Evolutionary conservation across 2,113 vertebrate genomes (phyloP).

Genomic region (Chloropsis cyanopogon): DNA sequence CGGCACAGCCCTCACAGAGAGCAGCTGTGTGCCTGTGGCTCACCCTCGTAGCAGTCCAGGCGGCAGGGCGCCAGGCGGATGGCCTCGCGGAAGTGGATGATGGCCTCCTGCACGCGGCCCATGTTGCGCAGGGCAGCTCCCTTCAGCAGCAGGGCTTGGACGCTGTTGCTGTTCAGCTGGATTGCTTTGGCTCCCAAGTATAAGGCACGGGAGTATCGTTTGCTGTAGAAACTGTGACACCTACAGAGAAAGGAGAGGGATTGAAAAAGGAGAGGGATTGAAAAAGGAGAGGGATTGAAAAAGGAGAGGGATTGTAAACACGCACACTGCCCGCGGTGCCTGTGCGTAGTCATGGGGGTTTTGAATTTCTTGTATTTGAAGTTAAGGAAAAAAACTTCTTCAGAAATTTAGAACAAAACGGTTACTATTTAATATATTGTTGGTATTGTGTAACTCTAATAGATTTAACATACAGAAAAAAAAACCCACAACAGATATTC

Average conservation of each 20-base stretch:
- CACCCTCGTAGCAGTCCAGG: slow-evolving; percentile 96
- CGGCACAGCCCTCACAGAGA: rapidly evolving
- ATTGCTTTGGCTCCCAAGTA: slow-evolving; percentile 98
- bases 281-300: not conserved
- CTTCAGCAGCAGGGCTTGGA: slow-evolving; percentile 93
- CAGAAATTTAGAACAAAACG: not conserved
- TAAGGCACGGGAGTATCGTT: slow-evolving; percentile 93
- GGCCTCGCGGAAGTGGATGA: slow-evolving; percentile 96
- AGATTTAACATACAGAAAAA: not conserved
- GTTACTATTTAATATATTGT: not conserved
- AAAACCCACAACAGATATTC: rapidly evolving
- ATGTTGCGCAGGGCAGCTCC: slow-evolving; percentile 94
- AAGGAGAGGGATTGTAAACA: not conserved
- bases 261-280: no score
- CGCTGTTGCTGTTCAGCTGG: slow-evolving; percentile 96
- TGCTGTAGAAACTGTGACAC: slow-evolving; percentile 98
- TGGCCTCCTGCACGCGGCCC: slow-evolving; percentile 95
- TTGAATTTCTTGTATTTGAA: not conserved
- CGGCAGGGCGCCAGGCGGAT: slow-evolving; percentile 92
- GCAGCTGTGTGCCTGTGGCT: not conserved
- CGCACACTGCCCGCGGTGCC: rapidly evolving
- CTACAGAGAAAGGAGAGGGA: slow-evolving; percentile 52
- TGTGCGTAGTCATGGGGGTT: rapidly evolving
- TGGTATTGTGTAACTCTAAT: not conserved
- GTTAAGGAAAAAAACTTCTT: not conserved